phyloP scores from a whole-genome alignment of 2,888 invertebrate genomes.

The Blera fallax region DNA sequence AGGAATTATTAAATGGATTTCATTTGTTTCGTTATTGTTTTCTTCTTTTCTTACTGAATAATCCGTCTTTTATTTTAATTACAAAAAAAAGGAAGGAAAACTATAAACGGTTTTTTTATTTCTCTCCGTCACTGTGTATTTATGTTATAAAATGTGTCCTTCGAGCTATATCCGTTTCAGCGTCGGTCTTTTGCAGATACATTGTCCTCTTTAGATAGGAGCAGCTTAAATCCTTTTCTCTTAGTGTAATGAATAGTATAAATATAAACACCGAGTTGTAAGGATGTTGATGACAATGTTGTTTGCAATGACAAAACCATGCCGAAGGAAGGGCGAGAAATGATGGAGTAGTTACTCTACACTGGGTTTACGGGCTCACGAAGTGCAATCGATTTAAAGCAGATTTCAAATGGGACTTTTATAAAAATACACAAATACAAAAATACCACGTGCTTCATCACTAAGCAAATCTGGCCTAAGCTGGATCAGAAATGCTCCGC shows the following conservation, averaged over 20 bases:
- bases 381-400: neutral
- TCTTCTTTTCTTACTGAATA: neutral
- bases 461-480: no score
- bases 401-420: neutral
- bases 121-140: neutral
- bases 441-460: no score
- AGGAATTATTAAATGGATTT: slow-evolving; percentile 17
- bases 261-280: neutral
- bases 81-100: neutral
- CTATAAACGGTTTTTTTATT: neutral
- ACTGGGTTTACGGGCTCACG: neutral
- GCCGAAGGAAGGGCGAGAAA: neutral
- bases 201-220: neutral
- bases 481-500: no score
- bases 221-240: neutral
- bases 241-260: slow-evolving; percentile 13
- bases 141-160: neutral
- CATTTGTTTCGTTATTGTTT: slow-evolving; percentile 10
- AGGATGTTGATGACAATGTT: neutral
- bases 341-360: neutral
- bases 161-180: neutral
- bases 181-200: neutral
- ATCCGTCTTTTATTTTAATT: slow-evolving; percentile 10
- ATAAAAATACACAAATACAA: no score
- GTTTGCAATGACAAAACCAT: neutral